Evolutionary conservation across 2,797 vertebrate genomes (phyloP).

Genomic region (Eidolon dupreanum): DNA sequence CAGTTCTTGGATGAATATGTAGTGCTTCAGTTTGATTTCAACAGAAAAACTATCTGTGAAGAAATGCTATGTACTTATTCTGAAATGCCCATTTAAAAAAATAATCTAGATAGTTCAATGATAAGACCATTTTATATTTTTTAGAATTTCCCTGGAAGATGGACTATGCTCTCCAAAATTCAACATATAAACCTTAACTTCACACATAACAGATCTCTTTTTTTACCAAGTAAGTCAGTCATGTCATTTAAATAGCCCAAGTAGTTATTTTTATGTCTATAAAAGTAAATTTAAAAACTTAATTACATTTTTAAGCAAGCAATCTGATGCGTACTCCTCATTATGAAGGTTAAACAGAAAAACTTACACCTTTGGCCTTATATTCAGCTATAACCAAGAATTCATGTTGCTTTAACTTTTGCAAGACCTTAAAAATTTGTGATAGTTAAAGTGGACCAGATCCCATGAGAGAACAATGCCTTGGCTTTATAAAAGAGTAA

Average conservation of each 20-base stretch:
- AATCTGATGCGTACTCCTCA: background rate
- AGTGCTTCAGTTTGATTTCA: background rate
- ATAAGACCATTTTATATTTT: background rate
- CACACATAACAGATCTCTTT: background rate
- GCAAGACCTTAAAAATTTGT: background rate
- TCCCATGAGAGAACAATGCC: background rate
- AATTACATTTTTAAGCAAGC: background rate
- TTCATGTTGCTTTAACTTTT: background rate
- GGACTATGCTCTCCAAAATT: background rate
- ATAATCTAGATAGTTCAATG: background rate
- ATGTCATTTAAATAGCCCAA: background rate
- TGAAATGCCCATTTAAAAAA: background rate
- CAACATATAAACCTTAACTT: background rate
- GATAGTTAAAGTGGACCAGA: background rate
- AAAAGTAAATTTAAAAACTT: background rate
- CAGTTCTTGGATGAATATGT: background rate
- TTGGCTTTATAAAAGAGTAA: background rate
- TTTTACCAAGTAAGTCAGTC: background rate
- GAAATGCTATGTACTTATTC: background rate
- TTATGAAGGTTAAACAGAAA: conserved; percentile 37
- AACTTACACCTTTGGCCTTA: background rate
- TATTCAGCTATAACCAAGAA: background rate
- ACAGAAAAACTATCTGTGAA: background rate
- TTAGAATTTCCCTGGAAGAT: background rate
- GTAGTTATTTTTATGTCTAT: background rate